These are phyloP conservation scores for Daphoenositta chrysoptera DNA, from an alignment of 2,113 vertebrate species.

Conservation along the genomic window DNA sequence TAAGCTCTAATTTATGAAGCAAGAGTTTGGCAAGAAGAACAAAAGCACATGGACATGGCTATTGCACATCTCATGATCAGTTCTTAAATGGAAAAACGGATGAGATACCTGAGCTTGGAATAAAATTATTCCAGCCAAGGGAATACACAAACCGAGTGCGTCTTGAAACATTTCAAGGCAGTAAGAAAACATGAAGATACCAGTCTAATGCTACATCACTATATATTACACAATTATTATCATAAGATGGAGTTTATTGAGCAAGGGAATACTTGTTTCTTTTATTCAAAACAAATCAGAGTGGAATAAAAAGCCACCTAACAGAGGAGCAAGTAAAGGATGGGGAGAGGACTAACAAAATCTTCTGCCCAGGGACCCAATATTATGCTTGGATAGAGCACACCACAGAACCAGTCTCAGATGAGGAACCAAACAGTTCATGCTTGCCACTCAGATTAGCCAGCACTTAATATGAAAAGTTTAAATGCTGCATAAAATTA, in stretches of 20 bases:
- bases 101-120: conserved; percentile 16
- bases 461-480: neutral
- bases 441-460: neutral
- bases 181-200: neutral
- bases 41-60: neutral
- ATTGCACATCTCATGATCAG: conserved; percentile 10
- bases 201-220: neutral
- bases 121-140: neutral
- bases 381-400: neutral
- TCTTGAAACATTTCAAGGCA: neutral
- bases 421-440: neutral
- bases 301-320: neutral
- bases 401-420: neutral
- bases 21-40: conserved; percentile 13
- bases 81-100: conserved; percentile 40
- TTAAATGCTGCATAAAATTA: conserved; percentile 20
- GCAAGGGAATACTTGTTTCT: neutral
- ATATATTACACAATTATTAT: neutral
- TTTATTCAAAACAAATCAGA: neutral
- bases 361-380: neutral
- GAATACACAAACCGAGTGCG: neutral
- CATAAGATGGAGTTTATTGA: neutral
- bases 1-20: conserved; percentile 27
- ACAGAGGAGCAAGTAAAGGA: neutral
- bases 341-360: neutral